Conservation (phyloP, 2,888 invertebrate genomes). For the Dasypogon diadema region DNA sequence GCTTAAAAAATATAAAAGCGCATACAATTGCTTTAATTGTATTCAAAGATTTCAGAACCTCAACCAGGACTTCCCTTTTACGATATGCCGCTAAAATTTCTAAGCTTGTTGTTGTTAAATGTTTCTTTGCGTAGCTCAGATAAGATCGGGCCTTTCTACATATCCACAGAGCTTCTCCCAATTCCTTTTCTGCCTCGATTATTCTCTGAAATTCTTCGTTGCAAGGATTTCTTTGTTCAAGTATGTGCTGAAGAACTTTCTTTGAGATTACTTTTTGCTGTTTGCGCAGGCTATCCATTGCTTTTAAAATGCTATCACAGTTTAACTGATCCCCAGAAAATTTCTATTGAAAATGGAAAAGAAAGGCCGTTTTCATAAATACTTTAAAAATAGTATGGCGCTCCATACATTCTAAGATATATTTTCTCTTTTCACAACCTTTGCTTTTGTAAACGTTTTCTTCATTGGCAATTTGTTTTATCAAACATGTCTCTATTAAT, state of each 20-base stretch:
- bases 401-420: too few species aligned
- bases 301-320: conserved; percentile 63
- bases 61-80: conserved; percentile 85
- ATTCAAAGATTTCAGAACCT: conserved; percentile 82
- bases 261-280: conserved; percentile 84
- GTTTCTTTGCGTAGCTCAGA: conserved; percentile 81
- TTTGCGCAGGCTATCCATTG: conserved; percentile 64
- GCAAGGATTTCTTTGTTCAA: conserved; percentile 90
- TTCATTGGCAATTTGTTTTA: too few species aligned
- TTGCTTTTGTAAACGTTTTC: too few species aligned
- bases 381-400: too few species aligned
- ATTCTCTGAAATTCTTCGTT: conserved; percentile 86
- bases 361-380: too few species aligned
- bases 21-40: conserved; percentile 81
- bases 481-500: too few species aligned
- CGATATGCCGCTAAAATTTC: conserved; percentile 92
- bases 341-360: conserved; percentile 61
- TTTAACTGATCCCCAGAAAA: conserved; percentile 64
- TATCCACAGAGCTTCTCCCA: conserved; percentile 77
- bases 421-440: too few species aligned
- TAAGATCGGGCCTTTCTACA: conserved; percentile 81
- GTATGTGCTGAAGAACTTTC: conserved; percentile 91
- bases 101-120: conserved; percentile 87
- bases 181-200: conserved; percentile 76
- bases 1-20: background rate